These are phyloP conservation scores for Bothrops alternatus DNA, from an alignment of 2,797 vertebrate genomes.

Conservation along the genomic window DNA sequence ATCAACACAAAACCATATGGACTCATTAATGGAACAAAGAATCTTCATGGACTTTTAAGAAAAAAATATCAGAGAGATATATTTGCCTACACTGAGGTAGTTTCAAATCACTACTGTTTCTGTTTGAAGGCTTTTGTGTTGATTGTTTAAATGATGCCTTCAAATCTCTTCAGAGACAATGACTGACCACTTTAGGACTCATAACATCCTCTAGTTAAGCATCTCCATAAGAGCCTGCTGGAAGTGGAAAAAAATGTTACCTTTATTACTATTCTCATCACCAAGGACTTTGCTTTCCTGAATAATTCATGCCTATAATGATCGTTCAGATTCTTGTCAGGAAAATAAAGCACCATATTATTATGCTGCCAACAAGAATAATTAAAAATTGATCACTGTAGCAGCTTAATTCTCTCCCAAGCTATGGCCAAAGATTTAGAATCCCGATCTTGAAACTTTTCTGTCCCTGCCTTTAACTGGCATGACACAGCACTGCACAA, in stretches of 20 bases:
- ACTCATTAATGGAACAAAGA: neutral
- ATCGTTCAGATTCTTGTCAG: conserved; percentile 47
- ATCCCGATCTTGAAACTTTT: conserved; percentile 5
- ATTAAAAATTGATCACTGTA: conserved; percentile 44
- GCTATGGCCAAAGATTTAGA: conserved; percentile 6
- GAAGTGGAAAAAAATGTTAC: conserved; percentile 26
- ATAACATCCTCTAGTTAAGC: neutral
- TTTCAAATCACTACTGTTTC: neutral
- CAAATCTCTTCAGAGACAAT: neutral
- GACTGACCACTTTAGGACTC: neutral
- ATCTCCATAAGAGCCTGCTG: conserved; percentile 21
- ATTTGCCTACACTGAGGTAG: neutral
- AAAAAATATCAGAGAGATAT: neutral
- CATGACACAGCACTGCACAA: conserved; percentile 14
- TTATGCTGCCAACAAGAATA: conserved; percentile 30
- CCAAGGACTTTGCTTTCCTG: conserved; percentile 20
- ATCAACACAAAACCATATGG: neutral
- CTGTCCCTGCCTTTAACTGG: neutral
- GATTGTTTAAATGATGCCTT: neutral
- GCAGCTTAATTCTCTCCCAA: conserved; percentile 37
- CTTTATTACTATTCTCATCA: conserved; percentile 24
- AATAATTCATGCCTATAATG: conserved; percentile 45
- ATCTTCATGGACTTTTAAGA: neutral
- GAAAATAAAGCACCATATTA: conserved; percentile 50
- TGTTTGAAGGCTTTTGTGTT: neutral